Base-by-base conservation (phyloP, 2,797 vertebrate species). In the Darevskia nairensis region DNA sequence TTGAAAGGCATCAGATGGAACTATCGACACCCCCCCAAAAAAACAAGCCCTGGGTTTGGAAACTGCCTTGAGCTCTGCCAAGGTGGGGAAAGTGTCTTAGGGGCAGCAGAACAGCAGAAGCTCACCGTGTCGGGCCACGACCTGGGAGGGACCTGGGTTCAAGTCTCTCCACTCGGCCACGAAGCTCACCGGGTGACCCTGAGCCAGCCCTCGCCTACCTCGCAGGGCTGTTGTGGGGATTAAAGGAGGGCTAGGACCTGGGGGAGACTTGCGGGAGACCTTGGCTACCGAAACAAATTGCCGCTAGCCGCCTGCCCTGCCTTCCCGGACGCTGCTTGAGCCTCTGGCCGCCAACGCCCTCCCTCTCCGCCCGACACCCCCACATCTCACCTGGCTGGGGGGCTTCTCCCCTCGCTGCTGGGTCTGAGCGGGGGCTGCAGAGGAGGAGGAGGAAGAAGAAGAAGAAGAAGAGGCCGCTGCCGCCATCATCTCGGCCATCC, bases 401-500 rank as follows among this genome's bases (percentile, higher is more conserved):
- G 55, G 64, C 55, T 8, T 89, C 90, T 25, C 90, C 90, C n/a
- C 91, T 82, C 64, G 86, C 89, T 61, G 84, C 55, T 80, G 88
- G 46, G 83, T 3, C 2, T 23, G 89, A 87, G 78, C 2, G 1
- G 89, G 66, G 71, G 90, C 80, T 84, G 88, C 87, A 64, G 91
- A 25, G 50, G 91, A 75, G 46, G 86, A 21, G 86, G 91, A 50
- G 3, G 50, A 50, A 0, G 46, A 50, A 8, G 41, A 41, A 6
- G 50, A 55, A 3, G 91, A 23, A 46, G 91, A 75, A 41, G 86
- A 21, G 86, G 91, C 8, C 86, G 93, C n/a, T 44, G 94, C 44
- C 44, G 96, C 95, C 0, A 96, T 96, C 92, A 98, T 98, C 76
- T 98, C 98, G 0, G 97, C 97, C 97, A 98, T 98, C 19, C 98